phyloP scores from a whole-genome alignment of 2,888 invertebrate genomes.

The Trypoxylon attenuatum region DNA sequence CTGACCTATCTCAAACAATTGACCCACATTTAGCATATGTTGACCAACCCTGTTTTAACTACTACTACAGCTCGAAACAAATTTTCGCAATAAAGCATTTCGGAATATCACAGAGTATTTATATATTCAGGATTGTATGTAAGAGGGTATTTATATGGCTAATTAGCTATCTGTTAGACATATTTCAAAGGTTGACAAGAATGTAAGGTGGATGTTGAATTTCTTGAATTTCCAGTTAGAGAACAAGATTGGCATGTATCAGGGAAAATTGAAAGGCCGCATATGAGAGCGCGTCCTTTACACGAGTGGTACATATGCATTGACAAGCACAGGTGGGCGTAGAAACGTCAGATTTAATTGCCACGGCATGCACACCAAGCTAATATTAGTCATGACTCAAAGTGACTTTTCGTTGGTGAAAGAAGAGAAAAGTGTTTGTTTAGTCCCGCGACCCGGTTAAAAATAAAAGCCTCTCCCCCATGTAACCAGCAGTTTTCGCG shows the following conservation, averaged over 20 bases:
- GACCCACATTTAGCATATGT: background rate
- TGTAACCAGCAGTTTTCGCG: slow-evolving; percentile 13
- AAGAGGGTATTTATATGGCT: background rate
- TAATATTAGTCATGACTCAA: slow-evolving; percentile 53
- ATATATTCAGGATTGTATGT: background rate
- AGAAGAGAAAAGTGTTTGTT: slow-evolving; percentile 48
- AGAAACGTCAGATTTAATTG: slow-evolving; percentile 47
- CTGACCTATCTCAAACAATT: background rate
- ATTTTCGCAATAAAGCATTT: background rate
- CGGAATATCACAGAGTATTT: background rate
- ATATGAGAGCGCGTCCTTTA: background rate
- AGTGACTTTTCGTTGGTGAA: slow-evolving; percentile 41
- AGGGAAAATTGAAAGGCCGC: background rate
- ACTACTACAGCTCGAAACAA: too few relatives aligned
- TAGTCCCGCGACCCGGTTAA: slow-evolving; percentile 42
- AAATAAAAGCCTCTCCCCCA: slow-evolving; percentile 33
- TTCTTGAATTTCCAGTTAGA: background rate
- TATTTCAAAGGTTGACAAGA: background rate
- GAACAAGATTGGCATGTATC: background rate
- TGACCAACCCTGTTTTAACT: background rate
- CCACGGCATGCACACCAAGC: slow-evolving; percentile 40
- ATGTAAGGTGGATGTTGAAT: too few relatives aligned
- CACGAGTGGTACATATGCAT: background rate
- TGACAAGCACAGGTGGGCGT: slow-evolving; percentile 40
- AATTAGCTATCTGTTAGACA: background rate